These are phyloP conservation scores for Lepeophtheirus nordmannii DNA, from an alignment of 2,888 invertebrate genomes.

Conservation along the genomic window DNA sequence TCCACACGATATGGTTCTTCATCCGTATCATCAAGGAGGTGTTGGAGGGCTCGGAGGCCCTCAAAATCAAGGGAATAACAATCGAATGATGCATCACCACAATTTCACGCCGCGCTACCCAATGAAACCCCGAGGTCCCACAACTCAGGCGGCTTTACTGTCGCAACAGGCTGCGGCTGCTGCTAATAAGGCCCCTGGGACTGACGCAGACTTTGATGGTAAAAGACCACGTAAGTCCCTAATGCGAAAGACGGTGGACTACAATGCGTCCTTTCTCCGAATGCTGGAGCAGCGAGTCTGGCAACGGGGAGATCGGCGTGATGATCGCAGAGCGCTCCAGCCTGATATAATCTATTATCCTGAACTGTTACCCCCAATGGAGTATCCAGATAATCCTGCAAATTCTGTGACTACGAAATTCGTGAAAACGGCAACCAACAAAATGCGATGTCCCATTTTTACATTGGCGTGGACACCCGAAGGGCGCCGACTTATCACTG, in stretches of 20 bases:
- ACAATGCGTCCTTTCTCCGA: conserved; percentile 84
- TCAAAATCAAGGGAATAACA: neutral
- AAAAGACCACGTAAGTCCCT: conserved; percentile 87
- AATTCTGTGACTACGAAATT: conserved; percentile 84
- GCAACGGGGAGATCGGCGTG: conserved; percentile 67
- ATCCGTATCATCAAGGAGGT: neutral
- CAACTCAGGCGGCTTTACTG: neutral
- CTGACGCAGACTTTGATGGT: conserved; percentile 63
- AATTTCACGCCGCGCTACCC: neutral
- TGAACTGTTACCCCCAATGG: conserved; percentile 81
- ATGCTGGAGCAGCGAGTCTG: conserved; percentile 82
- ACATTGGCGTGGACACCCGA: conserved; percentile 99
- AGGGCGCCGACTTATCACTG: conserved; percentile 88
- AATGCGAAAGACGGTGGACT: conserved; percentile 94
- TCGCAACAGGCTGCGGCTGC: neutral
- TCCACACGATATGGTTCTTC: neutral
- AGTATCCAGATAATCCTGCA: conserved; percentile 81
- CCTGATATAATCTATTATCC: conserved; percentile 91
- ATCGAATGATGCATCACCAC: neutral
- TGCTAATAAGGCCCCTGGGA: neutral
- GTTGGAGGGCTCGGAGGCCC: neutral
- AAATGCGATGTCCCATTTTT: conserved; percentile 98
- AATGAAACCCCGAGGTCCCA: neutral
- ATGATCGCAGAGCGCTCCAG: conserved; percentile 68
- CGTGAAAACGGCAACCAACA: conserved; percentile 98